phyloP scores from a whole-genome alignment of 2,797 vertebrate species.

The Fistularia tabacaria region DNA sequence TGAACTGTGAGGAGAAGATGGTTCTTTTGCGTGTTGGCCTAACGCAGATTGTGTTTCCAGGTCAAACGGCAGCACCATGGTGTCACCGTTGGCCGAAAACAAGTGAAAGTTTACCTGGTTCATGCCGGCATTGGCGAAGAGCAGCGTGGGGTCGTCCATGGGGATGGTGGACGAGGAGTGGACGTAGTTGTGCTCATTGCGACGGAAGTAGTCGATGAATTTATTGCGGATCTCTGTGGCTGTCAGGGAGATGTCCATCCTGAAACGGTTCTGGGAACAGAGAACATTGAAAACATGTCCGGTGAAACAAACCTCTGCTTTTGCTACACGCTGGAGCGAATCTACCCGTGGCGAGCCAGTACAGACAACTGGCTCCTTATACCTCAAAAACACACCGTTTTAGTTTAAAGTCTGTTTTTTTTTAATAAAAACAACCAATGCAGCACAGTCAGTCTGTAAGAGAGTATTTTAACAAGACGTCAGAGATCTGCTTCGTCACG shows the following conservation, averaged over 20 bases:
- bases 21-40: neutral
- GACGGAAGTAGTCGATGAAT: slow-evolving; percentile 92
- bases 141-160: slow-evolving; percentile 93
- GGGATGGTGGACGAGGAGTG: slow-evolving; percentile 92
- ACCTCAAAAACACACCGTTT: too few species aligned
- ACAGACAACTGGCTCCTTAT: too few species aligned
- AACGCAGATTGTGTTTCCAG: neutral
- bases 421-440: too few species aligned
- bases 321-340: too few species aligned
- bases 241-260: slow-evolving; percentile 82
- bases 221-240: slow-evolving; percentile 90
- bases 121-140: slow-evolving; percentile 98
- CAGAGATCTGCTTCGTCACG: too few species aligned
- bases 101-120: slow-evolving; percentile 83
- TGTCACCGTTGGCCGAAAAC: neutral
- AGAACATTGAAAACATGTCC: slow-evolving; percentile 1
- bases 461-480: too few species aligned
- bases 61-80: too few species aligned
- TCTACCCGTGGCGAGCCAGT: too few species aligned
- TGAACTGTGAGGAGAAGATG: slow-evolving; percentile 77
- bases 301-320: too few species aligned
- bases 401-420: too few species aligned
- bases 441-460: too few species aligned
- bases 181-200: slow-evolving; percentile 86
- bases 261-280: slow-evolving; percentile 47